phyloP scores from a whole-genome alignment of 2,113 vertebrate genomes.

The Heterotilapia buettikoferi region DNA sequence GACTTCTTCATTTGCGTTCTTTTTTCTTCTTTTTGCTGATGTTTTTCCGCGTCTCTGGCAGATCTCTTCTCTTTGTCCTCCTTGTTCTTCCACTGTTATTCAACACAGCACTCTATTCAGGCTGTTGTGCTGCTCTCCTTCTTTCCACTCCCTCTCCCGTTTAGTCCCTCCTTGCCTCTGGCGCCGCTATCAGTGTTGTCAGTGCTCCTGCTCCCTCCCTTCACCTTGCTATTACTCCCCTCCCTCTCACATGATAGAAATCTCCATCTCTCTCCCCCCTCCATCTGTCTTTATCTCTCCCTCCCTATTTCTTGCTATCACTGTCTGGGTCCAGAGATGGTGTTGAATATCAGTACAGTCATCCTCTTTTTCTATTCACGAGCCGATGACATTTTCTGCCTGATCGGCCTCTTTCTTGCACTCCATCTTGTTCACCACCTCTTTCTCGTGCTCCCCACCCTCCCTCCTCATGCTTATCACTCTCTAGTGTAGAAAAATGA shows the following conservation, averaged over 20 bases:
- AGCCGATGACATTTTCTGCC: constrained; percentile 29
- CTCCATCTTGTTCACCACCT: background rate
- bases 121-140: constrained; percentile 21
- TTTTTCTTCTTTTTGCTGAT: background rate
- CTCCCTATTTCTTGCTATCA: background rate
- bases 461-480: constrained; percentile 6
- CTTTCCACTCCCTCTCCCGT: constrained; percentile 32
- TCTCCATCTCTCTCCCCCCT: background rate
- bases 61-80: constrained; percentile 17
- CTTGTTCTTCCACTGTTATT: constrained; percentile 7
- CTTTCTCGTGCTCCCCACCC: background rate
- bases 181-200: constrained; percentile 47
- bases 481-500: constrained; percentile 14
- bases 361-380: background rate
- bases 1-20: background rate
- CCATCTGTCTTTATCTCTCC: background rate
- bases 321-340: constrained; percentile 18
- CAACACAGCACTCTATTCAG: constrained; percentile 18
- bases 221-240: constrained; percentile 58
- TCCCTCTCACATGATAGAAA: constrained; percentile 53
- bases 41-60: background rate
- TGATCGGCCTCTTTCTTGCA: constrained; percentile 16
- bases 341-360: constrained; percentile 22
- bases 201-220: constrained; percentile 49
- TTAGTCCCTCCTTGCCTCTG: constrained; percentile 38